A percentile compares a stretch with the other conserved stretches of the same genome.
Conservation (phyloP, 1,140 invertebrate genomes). For the Procambarus virginalis region DNA sequence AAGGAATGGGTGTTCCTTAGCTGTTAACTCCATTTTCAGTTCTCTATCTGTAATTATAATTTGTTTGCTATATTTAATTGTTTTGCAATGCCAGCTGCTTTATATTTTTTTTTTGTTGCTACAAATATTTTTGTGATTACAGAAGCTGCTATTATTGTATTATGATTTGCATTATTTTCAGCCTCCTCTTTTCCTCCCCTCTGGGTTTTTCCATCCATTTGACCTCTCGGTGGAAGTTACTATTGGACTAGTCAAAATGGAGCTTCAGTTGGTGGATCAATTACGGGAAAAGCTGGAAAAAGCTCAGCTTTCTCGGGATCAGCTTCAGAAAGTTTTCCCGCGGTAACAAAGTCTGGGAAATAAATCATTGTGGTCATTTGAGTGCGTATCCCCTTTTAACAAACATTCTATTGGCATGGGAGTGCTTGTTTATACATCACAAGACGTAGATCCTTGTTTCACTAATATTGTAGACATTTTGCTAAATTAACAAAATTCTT, state of each 20-base stretch:
- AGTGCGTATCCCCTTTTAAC: background rate
- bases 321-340: constrained; percentile 62
- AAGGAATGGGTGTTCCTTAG: background rate
- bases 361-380: background rate
- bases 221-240: constrained; percentile 29
- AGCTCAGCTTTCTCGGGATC: constrained; percentile 63
- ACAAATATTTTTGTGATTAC: background rate
- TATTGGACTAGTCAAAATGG: constrained; percentile 36
- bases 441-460: background rate
- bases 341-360: constrained; percentile 48
- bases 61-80: background rate
- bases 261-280: constrained; percentile 69
- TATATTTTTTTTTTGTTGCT: background rate
- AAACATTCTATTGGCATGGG: background rate
- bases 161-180: constrained; percentile 60
- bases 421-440: background rate
- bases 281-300: constrained; percentile 67
- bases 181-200: constrained; percentile 30
- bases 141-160: background rate
- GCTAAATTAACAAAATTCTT: too few species aligned
- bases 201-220: constrained; percentile 31
- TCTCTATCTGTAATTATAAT: background rate
- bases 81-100: background rate
- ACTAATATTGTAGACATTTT: background rate
- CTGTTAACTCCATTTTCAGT: background rate